Conservation (phyloP, 2,888 invertebrate species). For the Idaea straminata region DNA sequence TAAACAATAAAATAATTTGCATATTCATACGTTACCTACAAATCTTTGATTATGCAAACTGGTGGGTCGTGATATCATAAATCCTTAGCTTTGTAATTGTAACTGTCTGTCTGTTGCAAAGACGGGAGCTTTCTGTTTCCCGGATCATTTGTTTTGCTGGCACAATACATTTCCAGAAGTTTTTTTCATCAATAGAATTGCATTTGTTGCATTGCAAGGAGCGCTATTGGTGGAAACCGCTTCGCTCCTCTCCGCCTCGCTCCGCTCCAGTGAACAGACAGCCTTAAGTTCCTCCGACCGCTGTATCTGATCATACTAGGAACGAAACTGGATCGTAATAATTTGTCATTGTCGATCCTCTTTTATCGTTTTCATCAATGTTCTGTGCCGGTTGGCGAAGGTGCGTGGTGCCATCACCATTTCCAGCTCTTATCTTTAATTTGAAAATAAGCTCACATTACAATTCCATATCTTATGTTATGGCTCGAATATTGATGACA, state of each 20-base stretch:
- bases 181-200: too few species aligned
- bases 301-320: too few species aligned
- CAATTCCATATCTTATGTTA: neutral
- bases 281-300: too few species aligned
- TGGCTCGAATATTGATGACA: conserved; percentile 10
- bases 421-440: neutral
- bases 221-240: too few species aligned
- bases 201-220: too few species aligned
- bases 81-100: conserved; percentile 57
- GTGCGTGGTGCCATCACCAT: too few species aligned
- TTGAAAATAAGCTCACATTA: conserved; percentile 8
- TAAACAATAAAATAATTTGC: conserved; percentile 14
- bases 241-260: too few species aligned
- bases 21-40: conserved; percentile 30
- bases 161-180: neutral
- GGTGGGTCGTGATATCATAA: conserved; percentile 49
- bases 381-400: too few species aligned
- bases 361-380: too few species aligned
- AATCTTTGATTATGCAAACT: conserved; percentile 31
- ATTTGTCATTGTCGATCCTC: too few species aligned
- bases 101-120: conserved; percentile 44
- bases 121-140: conserved; percentile 30
- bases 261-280: too few species aligned
- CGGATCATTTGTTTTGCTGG: neutral
- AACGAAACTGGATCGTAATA: too few species aligned